Base-by-base conservation (phyloP, 1,140 invertebrate genomes). In the Lepidurus arcticus region DNA sequence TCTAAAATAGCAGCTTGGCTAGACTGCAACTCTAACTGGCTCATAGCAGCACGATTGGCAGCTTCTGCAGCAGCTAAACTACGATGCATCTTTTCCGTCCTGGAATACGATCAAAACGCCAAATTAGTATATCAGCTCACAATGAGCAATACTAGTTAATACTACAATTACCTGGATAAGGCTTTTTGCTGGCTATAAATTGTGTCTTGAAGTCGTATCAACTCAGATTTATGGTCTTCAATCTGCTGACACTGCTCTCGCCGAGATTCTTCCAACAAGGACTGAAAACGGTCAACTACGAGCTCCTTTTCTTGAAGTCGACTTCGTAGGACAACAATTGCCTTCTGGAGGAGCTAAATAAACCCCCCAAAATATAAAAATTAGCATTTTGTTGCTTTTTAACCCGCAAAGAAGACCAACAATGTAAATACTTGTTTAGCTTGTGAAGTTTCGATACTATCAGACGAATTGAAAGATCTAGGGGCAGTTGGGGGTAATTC, bases 201-300 rank as follows among this genome's bases (percentile, higher is more conserved):
- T 1, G 78, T 78, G 21, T 75, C 73, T 47, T 78, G 78, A 2
- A 78, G 43, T 43, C 73, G 45, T n/a, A 78, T 4, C 13, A 75
- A 24, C 43, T 78, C 78, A 26, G 26, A 24, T 47, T 47, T 78
- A 45, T 78, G 78, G 21, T 78, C 78, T 74, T 78, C 78, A 47
- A 78, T 74, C 73, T 44, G 44, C 26, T 73, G 44, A 7, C 74
- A 44, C 44, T 74, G 73, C 42, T 78, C 78, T 24, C 65, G 78
- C 2, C 78, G 78, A 0, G 73, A 44, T 74, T 78, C 78, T 16
- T 78, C 78, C 73, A 78, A 74, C 16, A 78, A 74, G 43, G 44
- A 24, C 42, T 78, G 73, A 45, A 42, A 78, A 7, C 78, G 78
- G 6, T 44, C 44, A 7, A 47, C 44, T 7, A 74, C 44, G 11